A percentile compares a stretch with the other conserved stretches of the same genome.
Evolutionary conservation across 2,888 invertebrate genomes (phyloP).

Genomic region (Acrocyrtus sp.): DNA sequence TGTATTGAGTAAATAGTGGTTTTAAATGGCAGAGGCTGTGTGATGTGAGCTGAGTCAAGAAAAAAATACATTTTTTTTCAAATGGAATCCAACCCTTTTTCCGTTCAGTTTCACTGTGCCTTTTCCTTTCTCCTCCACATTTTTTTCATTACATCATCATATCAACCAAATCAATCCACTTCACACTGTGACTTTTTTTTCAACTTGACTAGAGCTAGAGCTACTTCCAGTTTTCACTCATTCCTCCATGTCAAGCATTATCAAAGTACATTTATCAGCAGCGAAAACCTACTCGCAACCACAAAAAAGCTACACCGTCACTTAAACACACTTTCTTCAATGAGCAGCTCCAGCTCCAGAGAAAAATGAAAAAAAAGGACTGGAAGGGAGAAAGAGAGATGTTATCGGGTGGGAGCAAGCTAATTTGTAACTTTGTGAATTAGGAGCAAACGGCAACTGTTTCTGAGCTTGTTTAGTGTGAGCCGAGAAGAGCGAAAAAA

Average conservation of each 20-base stretch:
- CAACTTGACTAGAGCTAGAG: no score
- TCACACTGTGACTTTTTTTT: conserved; percentile 2
- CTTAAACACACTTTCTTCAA: conserved; percentile 6
- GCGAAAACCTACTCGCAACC: no score
- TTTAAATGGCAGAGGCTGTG: no score
- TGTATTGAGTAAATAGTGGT: no score
- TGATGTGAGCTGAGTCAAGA: no score
- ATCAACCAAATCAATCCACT: conserved; percentile 20
- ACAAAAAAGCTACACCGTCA: no score
- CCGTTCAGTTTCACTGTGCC: neutral
- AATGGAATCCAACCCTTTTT: conserved; percentile 24
- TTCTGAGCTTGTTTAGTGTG: no score
- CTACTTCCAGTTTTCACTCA: neutral
- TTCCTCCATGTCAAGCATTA: conserved; percentile 15
- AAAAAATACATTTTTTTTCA: no score
- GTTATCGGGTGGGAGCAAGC: conserved; percentile 10
- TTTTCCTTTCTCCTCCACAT: no score
- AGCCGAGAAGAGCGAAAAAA: no score
- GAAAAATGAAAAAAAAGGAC: neutral
- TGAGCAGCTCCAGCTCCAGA: conserved; percentile 6
- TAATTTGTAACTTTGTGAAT: conserved; percentile 24
- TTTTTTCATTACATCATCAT: no score
- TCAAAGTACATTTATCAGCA: conserved; percentile 33
- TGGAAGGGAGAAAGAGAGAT: conserved; percentile 7
- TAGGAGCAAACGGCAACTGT: neutral